A percentile compares a stretch with the other conserved stretches of the same genome.
These are phyloP conservation scores for Plutella xylostella DNA, from an alignment of 2,888 invertebrate species.

Conservation along the genomic window DNA sequence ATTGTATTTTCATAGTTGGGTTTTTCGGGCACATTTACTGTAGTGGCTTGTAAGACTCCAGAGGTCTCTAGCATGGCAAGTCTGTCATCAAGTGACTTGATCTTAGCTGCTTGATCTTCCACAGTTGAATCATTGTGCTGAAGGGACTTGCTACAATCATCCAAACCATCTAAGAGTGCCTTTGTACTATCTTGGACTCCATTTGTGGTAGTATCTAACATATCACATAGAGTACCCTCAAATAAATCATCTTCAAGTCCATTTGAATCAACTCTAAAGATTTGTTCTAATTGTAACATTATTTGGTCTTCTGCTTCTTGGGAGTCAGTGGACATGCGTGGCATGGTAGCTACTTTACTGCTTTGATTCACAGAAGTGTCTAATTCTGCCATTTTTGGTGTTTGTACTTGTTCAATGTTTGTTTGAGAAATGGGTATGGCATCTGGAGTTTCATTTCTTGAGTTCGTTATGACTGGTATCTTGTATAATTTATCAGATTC, in stretches of 20 bases:
- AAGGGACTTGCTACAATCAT: background rate
- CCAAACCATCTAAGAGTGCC: background rate
- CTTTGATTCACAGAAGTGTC: background rate
- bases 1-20: background rate
- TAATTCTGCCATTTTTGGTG: background rate
- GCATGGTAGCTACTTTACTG: constrained; percentile 9
- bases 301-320: constrained; percentile 41
- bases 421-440: background rate
- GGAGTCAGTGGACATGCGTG: constrained; percentile 28
- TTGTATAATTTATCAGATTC: too few relatives aligned
- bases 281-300: constrained; percentile 50
- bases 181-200: constrained; percentile 21
- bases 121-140: constrained; percentile 23
- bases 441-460: background rate
- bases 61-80: constrained; percentile 31
- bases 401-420: background rate
- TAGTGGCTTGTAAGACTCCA: constrained; percentile 3
- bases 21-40: background rate
- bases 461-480: constrained; percentile 1
- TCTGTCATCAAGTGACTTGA: constrained; percentile 46
- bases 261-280: constrained; percentile 48
- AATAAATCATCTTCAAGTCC: constrained; percentile 50
- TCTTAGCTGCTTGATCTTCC: constrained; percentile 36
- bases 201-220: constrained; percentile 25
- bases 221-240: constrained; percentile 37